phyloP scores from a whole-genome alignment of 1,140 invertebrate species.

The Aphelenchoides fujianensis region DNA sequence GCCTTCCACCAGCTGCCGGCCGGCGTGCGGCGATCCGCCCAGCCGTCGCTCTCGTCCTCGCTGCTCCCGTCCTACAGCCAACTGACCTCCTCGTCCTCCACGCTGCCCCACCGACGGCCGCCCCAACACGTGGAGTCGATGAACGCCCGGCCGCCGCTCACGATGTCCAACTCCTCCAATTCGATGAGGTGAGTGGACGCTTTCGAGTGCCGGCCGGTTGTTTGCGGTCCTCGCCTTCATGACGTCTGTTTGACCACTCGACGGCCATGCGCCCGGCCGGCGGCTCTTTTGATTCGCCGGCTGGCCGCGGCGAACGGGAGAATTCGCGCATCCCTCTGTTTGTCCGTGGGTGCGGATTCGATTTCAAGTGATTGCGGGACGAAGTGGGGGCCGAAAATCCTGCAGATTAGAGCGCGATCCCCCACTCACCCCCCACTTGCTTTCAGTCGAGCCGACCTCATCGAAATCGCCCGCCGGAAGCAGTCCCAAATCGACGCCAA shows the following conservation, averaged over 20 bases:
- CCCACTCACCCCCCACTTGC: neutral
- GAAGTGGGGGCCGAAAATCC: neutral
- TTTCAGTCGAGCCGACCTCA: constrained; percentile 23
- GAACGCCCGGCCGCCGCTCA: neutral
- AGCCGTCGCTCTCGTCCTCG: constrained; percentile 4
- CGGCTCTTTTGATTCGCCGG: too few relatives aligned
- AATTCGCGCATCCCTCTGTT: neutral
- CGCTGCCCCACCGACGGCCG: neutral
- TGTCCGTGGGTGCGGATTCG: neutral
- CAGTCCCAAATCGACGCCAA: constrained; percentile 30
- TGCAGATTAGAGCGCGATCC: neutral
- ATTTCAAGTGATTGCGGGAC: neutral
- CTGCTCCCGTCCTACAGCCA: neutral
- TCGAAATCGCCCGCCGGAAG: constrained; percentile 23
- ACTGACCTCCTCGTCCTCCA: neutral
- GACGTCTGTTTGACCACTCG: neutral
- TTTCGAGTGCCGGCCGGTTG: neutral
- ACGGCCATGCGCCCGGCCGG: neutral
- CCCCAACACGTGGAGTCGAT: constrained; percentile 10
- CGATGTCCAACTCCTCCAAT: neutral
- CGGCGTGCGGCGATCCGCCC: neutral
- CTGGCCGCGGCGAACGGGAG: too few relatives aligned
- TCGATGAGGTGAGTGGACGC: neutral
- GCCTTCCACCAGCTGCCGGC: neutral
- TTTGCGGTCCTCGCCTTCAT: neutral